Conservation (phyloP, 2,797 vertebrate species). For the Strix occidentalis region DNA sequence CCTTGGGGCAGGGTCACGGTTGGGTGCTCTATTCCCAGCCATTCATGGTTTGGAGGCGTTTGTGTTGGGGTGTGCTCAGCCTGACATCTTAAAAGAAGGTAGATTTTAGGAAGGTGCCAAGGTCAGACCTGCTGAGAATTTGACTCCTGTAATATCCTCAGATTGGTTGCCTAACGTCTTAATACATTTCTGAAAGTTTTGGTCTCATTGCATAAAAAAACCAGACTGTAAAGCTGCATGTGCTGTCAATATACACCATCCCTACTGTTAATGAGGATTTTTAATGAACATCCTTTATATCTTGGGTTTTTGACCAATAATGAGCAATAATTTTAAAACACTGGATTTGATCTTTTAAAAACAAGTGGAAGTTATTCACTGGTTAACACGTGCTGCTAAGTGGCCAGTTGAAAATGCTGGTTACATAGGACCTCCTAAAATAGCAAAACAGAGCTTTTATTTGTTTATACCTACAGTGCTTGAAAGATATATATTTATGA, state of each 20-base stretch:
- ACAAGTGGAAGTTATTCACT: not conserved
- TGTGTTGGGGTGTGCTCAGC: not conserved
- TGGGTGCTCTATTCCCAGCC: not conserved
- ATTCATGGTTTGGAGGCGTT: not conserved
- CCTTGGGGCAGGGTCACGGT: not conserved
- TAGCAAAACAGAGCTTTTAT: slow-evolving; percentile 36
- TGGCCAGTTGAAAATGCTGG: slow-evolving; percentile 13
- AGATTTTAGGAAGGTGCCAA: not conserved
- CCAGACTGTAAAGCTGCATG: not conserved
- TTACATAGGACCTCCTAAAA: not conserved
- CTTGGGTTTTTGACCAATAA: not conserved
- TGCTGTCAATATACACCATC: not conserved
- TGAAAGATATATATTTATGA: not conserved
- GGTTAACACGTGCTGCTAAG: slow-evolving; percentile 22
- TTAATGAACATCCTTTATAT: not conserved
- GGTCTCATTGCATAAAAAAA: not conserved
- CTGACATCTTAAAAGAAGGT: not conserved
- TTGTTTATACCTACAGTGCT: slow-evolving; percentile 11
- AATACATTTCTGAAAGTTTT: not conserved
- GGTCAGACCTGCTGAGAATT: not conserved
- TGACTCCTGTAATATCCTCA: not conserved
- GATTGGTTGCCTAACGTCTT: not conserved
- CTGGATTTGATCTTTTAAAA: not conserved
- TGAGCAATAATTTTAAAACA: slow-evolving; percentile 53
- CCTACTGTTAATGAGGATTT: not conserved